Evolutionary conservation across 1,140 invertebrate species (phyloP).

Genomic region (Harpegnathos saltator): DNA sequence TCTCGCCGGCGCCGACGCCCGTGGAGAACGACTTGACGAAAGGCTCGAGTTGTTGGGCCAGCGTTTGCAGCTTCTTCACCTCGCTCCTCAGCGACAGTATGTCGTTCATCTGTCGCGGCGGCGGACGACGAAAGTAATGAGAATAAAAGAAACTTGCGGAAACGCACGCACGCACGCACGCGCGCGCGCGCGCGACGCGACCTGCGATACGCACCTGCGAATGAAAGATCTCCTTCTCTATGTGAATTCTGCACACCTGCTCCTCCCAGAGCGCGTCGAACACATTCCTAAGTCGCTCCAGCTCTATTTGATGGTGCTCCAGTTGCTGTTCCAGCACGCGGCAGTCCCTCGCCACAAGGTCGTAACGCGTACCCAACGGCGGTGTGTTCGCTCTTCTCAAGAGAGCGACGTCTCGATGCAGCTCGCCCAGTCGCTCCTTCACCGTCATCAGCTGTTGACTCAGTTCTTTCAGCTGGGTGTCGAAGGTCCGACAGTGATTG

Average conservation of each 20-base stretch:
- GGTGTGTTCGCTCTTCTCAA: conserved; percentile 87
- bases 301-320: conserved; percentile 88
- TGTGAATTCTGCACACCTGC: conserved; percentile 89
- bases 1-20: conserved; percentile 80
- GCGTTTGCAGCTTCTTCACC: conserved; percentile 88
- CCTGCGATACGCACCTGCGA: conserved; percentile 84
- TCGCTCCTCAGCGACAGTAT: conserved; percentile 88
- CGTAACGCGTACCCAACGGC: conserved; percentile 87
- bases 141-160: no score
- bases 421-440: conserved; percentile 88
- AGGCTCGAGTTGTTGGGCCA: conserved; percentile 89
- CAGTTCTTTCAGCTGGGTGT: conserved; percentile 88
- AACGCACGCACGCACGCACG: no score
- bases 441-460: conserved; percentile 88
- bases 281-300: conserved; percentile 87
- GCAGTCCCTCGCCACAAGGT: conserved; percentile 88
- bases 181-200: background rate
- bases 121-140: no score
- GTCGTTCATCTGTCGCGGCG: conserved; percentile 89
- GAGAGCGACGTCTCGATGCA: conserved; percentile 88
- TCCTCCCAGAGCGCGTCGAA: conserved; percentile 90
- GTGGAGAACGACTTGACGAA: conserved; percentile 88
- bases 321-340: conserved; percentile 88
- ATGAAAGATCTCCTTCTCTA: conserved; percentile 90
- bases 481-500: conserved; percentile 89